Percentiles rank a stretch among this genome's conserved stretches.
phyloP scores from a whole-genome alignment of 2,888 invertebrate species.

The Spodoptera littoralis region DNA sequence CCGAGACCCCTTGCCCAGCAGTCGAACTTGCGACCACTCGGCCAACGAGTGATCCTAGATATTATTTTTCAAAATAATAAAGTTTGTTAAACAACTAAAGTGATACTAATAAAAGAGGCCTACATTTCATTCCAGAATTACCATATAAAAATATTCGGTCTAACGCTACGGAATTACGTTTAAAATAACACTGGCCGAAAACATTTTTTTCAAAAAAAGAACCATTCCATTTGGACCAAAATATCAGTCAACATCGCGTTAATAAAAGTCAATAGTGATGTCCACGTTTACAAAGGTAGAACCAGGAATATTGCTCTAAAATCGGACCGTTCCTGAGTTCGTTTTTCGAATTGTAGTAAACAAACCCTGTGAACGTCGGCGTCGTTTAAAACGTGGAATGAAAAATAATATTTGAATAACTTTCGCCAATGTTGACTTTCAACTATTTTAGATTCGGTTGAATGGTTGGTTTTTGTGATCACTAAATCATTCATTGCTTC shows the following conservation, averaged over 20 bases:
- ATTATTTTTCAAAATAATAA: too few species aligned
- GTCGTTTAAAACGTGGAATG: conserved; percentile 31
- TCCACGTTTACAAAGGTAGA: conserved; percentile 8
- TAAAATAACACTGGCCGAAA: background rate
- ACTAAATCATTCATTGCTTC: too few species aligned
- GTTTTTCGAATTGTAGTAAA: conserved; percentile 26
- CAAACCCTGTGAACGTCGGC: conserved; percentile 19
- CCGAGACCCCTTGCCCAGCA: too few species aligned
- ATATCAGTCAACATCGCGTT: conserved; percentile 5
- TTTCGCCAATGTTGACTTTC: conserved; percentile 6
- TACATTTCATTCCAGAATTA: conserved; percentile 10
- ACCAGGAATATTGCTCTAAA: conserved; percentile 14
- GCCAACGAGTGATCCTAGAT: too few species aligned
- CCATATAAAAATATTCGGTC: background rate
- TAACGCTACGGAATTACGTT: too few species aligned
- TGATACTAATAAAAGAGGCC: too few species aligned
- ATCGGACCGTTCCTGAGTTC: background rate
- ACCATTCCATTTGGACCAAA: conserved; percentile 1
- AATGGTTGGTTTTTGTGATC: background rate
- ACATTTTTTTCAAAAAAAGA: background rate
- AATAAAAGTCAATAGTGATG: conserved; percentile 12
- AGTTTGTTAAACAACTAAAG: too few species aligned
- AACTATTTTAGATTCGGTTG: conserved; percentile 4
- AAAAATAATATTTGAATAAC: conserved; percentile 54
- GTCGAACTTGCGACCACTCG: too few species aligned